Base-by-base conservation (phyloP, 2,888 invertebrate species). In the Coenonympha glycerion region DNA sequence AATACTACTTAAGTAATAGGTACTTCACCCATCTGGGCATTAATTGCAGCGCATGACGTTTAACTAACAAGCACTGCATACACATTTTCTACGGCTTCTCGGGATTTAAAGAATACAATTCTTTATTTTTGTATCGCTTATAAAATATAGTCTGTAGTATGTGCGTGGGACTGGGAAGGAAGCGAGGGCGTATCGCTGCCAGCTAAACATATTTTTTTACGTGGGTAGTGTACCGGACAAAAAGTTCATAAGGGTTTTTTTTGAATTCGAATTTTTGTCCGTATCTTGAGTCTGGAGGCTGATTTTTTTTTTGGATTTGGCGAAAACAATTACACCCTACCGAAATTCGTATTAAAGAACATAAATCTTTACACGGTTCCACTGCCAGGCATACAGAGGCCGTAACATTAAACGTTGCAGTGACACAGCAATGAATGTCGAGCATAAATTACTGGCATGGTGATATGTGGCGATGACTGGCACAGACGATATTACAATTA, bases 381-480 rank as follows among this genome's bases (percentile, higher is more conserved):
- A 61, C 55, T 58, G 61, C 59, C 51, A 55, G 55, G 54, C 51
- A 52, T 57, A 57, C 55, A 58, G 51, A 54, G 60, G 57, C 53
- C 47, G 61, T 60, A 54, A 61, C 59, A 60, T 63, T 64, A 57
- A 60, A 58, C 57, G 58, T 54, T 46, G 60, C 61, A 57, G 59
- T 63, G 63, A 63, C 65, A 58, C 65, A 55, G 64, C 65, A 65
- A 66, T 66, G 64, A 64, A 65, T 61, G 63, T 63, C 61, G 53
- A 52, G 47, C 58, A 65, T 66, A 65, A 66, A 66, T 66, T 61
- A 62, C 55, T 30, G 53, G 54, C 54, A 37, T 51, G 56, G 58
- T 63, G 62, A 63, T 62, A 61, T 59, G 63, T 57, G 49, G 28
- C 30, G 26, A 36, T 46, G 40, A 49, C 37, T 37, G 40, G 33